These are phyloP conservation scores for Dione juno DNA, from an alignment of 2,888 invertebrate species.

Conservation along the genomic window DNA sequence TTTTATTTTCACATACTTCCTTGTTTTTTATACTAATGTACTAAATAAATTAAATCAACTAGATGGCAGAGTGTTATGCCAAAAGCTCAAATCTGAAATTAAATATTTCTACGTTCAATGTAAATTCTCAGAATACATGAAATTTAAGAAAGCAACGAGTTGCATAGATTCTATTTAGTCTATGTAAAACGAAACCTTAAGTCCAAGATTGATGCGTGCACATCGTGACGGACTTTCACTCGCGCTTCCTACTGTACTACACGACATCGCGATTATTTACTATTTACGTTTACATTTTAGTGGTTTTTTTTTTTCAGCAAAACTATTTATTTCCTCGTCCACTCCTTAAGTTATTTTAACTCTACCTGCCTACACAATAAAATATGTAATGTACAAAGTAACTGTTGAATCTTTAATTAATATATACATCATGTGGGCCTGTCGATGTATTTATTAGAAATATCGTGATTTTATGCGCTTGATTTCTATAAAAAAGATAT, in stretches of 20 bases:
- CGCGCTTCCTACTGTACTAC: slow-evolving; percentile 46
- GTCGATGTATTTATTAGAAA: slow-evolving; percentile 4
- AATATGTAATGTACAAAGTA: slow-evolving; percentile 1
- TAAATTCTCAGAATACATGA: background rate
- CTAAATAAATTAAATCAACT: too few relatives aligned
- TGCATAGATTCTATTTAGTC: background rate
- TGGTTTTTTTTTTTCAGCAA: slow-evolving; percentile 31
- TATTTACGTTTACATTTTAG: slow-evolving; percentile 21
- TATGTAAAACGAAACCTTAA: background rate
- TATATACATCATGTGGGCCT: slow-evolving; percentile 8
- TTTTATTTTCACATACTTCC: background rate
- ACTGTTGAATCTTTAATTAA: background rate
- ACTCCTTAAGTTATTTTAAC: slow-evolving; percentile 10
- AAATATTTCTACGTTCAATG: background rate
- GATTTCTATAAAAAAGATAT: background rate
- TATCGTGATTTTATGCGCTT: background rate
- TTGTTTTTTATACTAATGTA: too few relatives aligned
- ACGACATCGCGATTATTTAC: slow-evolving; percentile 46
- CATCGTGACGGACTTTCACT: slow-evolving; percentile 48
- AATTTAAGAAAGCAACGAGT: background rate
- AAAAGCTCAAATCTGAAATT: too few relatives aligned
- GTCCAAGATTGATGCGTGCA: slow-evolving; percentile 40
- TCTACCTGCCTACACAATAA: slow-evolving; percentile 1
- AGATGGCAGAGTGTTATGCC: too few relatives aligned
- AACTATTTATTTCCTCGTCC: slow-evolving; percentile 24